Base-by-base conservation (phyloP, 1,140 invertebrate species). In the Panagrolaimus sp. region DNA sequence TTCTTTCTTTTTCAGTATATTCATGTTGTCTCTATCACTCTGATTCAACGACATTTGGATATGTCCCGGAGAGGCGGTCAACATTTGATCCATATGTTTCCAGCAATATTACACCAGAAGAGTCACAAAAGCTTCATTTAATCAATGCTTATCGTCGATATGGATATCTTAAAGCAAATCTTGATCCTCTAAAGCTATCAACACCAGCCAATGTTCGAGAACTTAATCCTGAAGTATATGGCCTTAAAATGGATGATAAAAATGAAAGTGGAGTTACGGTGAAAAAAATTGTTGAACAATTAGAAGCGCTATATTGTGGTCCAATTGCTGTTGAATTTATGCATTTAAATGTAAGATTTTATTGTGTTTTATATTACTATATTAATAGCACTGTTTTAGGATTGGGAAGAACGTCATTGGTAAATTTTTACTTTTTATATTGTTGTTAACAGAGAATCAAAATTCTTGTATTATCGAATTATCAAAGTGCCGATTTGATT, bases 241-340 rank as follows among this genome's bases (percentile, higher is more conserved):
- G 88, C n/a, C 78, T 91, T 11, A 81, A 85, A 57, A 74, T 80
- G 23, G 77, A 76, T 8, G 86, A 88, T 67, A 79, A 71, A 25
- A 75, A 80, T 16, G 78, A 87, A 69, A 82, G 25, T 57, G 63
- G 77, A 0, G 78, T 85, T 66, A 85, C 87, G 23, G 76, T 89
- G 9, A 67, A 74, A 43, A 87, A 91, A 67, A 86, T 89, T 0
- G 65, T 89, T 2, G 71, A 86, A 9, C 85, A 87, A 71, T 79
- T 92, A 14, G 83, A 88, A 48, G 74, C 84, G 14, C 82, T 86
- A 16, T 92, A 92, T 79, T 87, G 87, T 76, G 84, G 84, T 14
- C 82, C 83, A 48, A 85, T 90, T 23, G 87, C 88, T 48, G 87
- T 87, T 25, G 91, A 94, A 85, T 92, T 92, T 84, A 85, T 84